phyloP scores from a whole-genome alignment of 2,888 invertebrate genomes.

The Malthinus seriepunctatus region DNA sequence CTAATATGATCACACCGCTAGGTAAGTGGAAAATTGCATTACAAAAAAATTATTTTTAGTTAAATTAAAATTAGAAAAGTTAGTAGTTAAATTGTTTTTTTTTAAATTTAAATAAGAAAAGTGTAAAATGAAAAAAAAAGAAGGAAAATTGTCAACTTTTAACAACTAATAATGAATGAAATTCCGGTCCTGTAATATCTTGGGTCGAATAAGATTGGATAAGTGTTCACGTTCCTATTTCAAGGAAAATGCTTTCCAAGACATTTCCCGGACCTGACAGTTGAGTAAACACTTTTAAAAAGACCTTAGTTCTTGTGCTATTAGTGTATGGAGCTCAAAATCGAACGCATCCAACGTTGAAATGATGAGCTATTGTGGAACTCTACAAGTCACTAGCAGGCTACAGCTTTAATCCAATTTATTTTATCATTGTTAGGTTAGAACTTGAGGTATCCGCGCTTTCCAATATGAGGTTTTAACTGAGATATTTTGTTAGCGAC shows the following conservation, averaged over 20 bases:
- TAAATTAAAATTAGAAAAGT: no score
- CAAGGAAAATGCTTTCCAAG: constrained; percentile 53
- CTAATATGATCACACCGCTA: no score
- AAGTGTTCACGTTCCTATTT: constrained; percentile 51
- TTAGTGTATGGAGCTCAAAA: constrained; percentile 34
- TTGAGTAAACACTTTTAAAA: constrained; percentile 54
- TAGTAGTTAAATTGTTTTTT: no score
- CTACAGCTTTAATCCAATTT: constrained; percentile 56
- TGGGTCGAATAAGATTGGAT: constrained; percentile 49
- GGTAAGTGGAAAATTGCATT: no score
- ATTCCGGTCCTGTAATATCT: constrained; percentile 27
- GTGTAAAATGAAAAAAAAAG: no score
- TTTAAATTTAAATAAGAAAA: no score
- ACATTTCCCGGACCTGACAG: constrained; percentile 55
- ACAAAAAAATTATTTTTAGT: no score
- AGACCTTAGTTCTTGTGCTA: constrained; percentile 37
- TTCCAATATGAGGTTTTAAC: constrained; percentile 27
- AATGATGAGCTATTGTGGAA: constrained; percentile 56
- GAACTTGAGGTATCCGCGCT: constrained; percentile 44
- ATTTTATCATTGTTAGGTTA: constrained; percentile 56
- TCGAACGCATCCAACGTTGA: constrained; percentile 34
- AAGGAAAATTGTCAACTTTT: constrained; percentile 3
- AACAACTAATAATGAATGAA: constrained; percentile 9
- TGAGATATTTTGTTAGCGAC: constrained; percentile 25
- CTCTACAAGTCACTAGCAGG: constrained; percentile 53